A percentile compares a stretch with the other conserved stretches of the same genome.
These are phyloP conservation scores for Leuctra nigra DNA, from an alignment of 2,888 invertebrate species.

Conservation along the genomic window DNA sequence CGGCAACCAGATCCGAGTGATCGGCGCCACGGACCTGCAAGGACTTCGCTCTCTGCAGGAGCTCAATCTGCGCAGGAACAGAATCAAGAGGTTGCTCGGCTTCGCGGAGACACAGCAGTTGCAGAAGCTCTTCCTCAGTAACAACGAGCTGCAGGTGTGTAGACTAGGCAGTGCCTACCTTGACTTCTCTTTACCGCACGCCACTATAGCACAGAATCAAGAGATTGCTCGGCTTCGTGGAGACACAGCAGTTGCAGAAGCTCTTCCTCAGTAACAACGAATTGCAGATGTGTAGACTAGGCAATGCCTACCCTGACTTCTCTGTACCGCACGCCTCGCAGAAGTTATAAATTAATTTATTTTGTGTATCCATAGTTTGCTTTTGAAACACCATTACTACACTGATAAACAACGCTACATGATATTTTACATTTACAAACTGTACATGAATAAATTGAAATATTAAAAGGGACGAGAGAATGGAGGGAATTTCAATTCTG, in stretches of 20 bases:
- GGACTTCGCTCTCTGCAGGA: constrained; percentile 75
- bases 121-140: constrained; percentile 74
- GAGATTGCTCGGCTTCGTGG: constrained; percentile 72
- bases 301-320: too few relatives aligned
- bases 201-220: constrained; percentile 74
- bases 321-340: too few relatives aligned
- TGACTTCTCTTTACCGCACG: too few relatives aligned
- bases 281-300: constrained; percentile 53
- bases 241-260: constrained; percentile 67
- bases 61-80: constrained; percentile 81
- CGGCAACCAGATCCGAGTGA: constrained; percentile 77
- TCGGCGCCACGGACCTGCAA: constrained; percentile 68
- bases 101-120: constrained; percentile 70
- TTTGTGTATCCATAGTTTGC: too few relatives aligned
- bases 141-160: constrained; percentile 69
- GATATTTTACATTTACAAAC: not conserved
- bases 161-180: too few relatives aligned
- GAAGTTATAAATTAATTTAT: too few relatives aligned
- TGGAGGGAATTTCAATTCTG: too few relatives aligned
- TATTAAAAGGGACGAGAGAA: too few relatives aligned
- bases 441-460: too few relatives aligned
- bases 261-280: constrained; percentile 80
- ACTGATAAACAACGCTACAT: too few relatives aligned
- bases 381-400: too few relatives aligned
- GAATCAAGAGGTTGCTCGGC: constrained; percentile 69